Percentiles rank a stretch among this genome's conserved stretches.
These are phyloP conservation scores for Lithophane ornitopus DNA, from an alignment of 2,888 invertebrate species.

Conservation along the genomic window DNA sequence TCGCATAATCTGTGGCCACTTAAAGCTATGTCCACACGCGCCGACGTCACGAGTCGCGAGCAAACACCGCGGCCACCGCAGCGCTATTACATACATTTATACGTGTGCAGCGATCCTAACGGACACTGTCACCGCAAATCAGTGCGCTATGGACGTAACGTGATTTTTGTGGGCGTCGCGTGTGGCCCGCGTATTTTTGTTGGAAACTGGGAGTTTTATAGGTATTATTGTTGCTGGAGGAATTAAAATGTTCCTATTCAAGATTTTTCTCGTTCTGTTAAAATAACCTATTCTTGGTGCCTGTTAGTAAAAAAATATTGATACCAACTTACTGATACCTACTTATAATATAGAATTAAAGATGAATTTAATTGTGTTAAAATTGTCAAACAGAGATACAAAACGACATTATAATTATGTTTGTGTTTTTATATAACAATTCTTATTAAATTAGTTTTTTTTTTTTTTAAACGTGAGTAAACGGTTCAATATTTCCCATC, in stretches of 20 bases:
- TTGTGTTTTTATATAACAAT: not conserved
- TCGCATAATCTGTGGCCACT: constrained; percentile 45
- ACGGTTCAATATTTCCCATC: constrained; percentile 34
- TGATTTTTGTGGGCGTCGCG: constrained; percentile 54
- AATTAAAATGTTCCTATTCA: not conserved
- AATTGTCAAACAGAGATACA: not conserved
- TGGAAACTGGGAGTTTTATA: constrained; percentile 11
- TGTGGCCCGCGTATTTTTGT: constrained; percentile 30
- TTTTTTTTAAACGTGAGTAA: too few species aligned
- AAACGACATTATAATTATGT: constrained; percentile 18
- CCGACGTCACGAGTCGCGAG: constrained; percentile 65
- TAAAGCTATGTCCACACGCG: constrained; percentile 61
- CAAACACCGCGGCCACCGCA: constrained; percentile 67
- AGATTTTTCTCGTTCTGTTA: not conserved
- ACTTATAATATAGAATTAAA: too few species aligned
- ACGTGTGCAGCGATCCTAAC: constrained; percentile 66
- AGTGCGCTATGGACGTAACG: constrained; percentile 54
- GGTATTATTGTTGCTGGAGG: not conserved
- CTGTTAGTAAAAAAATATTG: not conserved
- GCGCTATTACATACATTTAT: constrained; percentile 62
- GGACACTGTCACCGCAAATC: constrained; percentile 68
- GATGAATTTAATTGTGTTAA: not conserved
- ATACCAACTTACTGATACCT: too few species aligned
- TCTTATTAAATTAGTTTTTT: too few species aligned
- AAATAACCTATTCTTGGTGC: not conserved